Conservation (phyloP, 2,888 invertebrate species). For the Meloe dianella region DNA sequence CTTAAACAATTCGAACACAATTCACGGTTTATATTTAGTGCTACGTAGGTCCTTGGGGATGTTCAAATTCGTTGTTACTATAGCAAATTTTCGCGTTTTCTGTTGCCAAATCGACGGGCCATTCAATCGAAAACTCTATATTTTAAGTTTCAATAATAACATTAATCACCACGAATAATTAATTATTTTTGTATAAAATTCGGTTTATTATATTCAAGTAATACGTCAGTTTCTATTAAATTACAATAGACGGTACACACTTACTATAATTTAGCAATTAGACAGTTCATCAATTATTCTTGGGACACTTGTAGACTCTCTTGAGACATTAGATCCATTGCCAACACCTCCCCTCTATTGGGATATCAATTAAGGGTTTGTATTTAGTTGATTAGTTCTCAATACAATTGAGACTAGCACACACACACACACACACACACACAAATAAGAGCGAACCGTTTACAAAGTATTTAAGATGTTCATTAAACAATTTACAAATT, state of each 20-base stretch:
- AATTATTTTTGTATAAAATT: too few relatives aligned
- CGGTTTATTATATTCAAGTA: conserved; percentile 12
- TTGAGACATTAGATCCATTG: not conserved
- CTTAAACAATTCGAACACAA: too few relatives aligned
- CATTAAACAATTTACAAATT: not conserved
- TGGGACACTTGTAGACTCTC: conserved; percentile 7
- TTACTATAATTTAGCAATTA: conserved; percentile 31
- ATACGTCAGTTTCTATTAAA: conserved; percentile 29
- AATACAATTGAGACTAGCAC: not conserved
- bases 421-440: not conserved
- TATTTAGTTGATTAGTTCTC: not conserved
- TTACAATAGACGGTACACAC: conserved; percentile 22
- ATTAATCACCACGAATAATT: too few relatives aligned
- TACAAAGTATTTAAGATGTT: conserved; percentile 1
- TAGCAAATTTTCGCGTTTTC: too few relatives aligned
- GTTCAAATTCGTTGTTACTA: too few relatives aligned
- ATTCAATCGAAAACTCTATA: too few relatives aligned
- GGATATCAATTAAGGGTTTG: not conserved
- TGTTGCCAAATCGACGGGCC: too few relatives aligned
- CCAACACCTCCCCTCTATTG: not conserved
- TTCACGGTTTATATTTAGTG: too few relatives aligned
- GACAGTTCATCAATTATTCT: conserved; percentile 32
- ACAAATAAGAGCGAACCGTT: not conserved
- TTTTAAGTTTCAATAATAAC: too few relatives aligned
- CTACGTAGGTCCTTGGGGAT: too few relatives aligned